Evolutionary conservation across 1,140 invertebrate genomes (phyloP), one percentile per base, ranked within the genome.

Genomic region (Mercenaria mercenaria): DNA sequence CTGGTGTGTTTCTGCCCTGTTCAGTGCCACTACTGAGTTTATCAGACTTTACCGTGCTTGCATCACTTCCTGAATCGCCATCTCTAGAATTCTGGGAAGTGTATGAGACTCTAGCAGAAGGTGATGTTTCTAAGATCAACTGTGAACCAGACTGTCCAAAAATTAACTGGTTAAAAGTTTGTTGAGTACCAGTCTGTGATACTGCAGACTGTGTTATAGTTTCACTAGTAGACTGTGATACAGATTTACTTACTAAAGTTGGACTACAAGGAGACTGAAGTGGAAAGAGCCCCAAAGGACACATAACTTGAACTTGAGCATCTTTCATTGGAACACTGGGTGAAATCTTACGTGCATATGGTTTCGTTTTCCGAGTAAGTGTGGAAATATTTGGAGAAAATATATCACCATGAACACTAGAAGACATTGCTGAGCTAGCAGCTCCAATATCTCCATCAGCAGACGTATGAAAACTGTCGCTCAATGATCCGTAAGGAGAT

Each of bases 231-330:
- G 43, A 59, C 69, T 79, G 52, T 39, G 56, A 67, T 29, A 39
- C 29, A 39, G 41, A 20, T 64, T 26, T 41, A 15, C 18, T 74
- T 29, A 47, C 56, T 69, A 67, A 81, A 41, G 91, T 74, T 13
- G 81, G 74, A 67, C 81, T 86, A 34, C 79, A 52, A 74, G 81
- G 90, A 61, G 88, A 83, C 61, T 88, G 86, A 29, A 88, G 74
- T n/a, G 41, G 85, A 80, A 64, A 64, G 15, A 69, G 80, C 23
- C 92, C 91, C 29, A 93, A 41, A 26, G 92, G 92, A 43, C 91
- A 93, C 92, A 93, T 93, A 1, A 92, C 92, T 72, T 93, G 92
- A 11, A 93, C 91, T 76, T 91, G 91, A 79, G 90, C 91, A 90
- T 93, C 92, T 69, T 89, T 76, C 32, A 83, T 76, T 56, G 90